Percentiles rank a stretch among this genome's conserved stretches.
phyloP scores from a whole-genome alignment of 2,113 vertebrate species.

The Dermatemys mawii region DNA sequence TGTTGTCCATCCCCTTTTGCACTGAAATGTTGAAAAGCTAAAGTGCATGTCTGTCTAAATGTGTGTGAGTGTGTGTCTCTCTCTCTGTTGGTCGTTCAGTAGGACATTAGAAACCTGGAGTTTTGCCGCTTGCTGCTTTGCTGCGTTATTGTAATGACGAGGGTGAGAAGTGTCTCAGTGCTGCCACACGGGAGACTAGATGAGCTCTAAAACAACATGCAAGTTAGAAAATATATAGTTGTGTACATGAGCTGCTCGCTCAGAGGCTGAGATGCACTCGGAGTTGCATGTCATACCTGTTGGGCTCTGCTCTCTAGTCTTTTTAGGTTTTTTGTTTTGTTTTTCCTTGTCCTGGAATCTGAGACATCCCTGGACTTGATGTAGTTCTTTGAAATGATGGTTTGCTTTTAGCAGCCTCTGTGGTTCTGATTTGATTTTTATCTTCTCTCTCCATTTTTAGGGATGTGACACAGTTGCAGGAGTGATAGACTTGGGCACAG shows the following conservation, averaged over 20 bases:
- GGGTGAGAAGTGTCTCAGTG: conserved; percentile 65
- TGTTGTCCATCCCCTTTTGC: neutral
- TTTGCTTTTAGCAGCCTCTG: neutral
- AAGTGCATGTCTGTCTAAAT: neutral
- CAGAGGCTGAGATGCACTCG: neutral
- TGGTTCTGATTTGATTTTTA: conserved; percentile 27
- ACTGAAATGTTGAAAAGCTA: neutral
- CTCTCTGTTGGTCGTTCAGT: neutral
- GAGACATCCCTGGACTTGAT: conserved; percentile 32
- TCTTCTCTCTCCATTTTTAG: conserved; percentile 78
- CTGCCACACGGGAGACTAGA: conserved; percentile 61
- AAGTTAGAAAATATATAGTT: conserved; percentile 19
- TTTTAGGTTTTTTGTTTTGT: conserved; percentile 3
- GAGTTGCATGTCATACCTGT: conserved; percentile 20
- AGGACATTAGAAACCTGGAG: conserved; percentile 6
- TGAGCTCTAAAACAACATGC: conserved; percentile 39
- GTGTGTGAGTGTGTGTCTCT: conserved; percentile 1
- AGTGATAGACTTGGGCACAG: conserved; percentile 93
- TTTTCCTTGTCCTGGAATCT: neutral
- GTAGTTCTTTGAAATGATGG: neutral
- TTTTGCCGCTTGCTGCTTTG: conserved; percentile 66
- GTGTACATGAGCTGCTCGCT: neutral
- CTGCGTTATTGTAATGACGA: conserved; percentile 16
- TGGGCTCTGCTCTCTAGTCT: conserved; percentile 28
- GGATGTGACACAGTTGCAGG: conserved; percentile 85